Conservation (phyloP, 2,113 vertebrate species). For the Tetraodon nigroviridis region DNA sequence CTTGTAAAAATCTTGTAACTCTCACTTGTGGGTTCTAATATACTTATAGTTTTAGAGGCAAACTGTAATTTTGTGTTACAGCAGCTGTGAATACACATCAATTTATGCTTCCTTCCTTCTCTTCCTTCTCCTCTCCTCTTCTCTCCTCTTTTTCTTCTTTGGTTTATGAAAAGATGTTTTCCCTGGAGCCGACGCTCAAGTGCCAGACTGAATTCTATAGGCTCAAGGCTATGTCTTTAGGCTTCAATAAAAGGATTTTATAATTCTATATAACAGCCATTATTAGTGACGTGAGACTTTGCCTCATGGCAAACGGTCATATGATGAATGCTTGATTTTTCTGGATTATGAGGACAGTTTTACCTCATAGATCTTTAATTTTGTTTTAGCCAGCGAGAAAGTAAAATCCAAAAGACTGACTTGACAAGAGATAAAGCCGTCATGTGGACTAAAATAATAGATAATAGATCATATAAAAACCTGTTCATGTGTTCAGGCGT, state of each 20-base stretch:
- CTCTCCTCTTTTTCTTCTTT: constrained; percentile 16
- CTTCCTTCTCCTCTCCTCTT: constrained; percentile 8
- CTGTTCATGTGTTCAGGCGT: too few relatives aligned
- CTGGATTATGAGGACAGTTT: constrained; percentile 30
- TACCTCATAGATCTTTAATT: background rate
- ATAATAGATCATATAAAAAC: too few relatives aligned
- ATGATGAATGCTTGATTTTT: constrained; percentile 14
- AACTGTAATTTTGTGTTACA: constrained; percentile 41
- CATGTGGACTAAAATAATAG: too few relatives aligned
- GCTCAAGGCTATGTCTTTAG: constrained; percentile 46
- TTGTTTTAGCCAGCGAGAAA: too few relatives aligned
- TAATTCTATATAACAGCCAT: constrained; percentile 57
- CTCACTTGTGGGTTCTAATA: constrained; percentile 37
- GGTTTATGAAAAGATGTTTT: constrained; percentile 46
- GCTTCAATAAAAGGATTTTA: constrained; percentile 50
- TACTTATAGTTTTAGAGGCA: constrained; percentile 32
- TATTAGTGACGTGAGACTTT: constrained; percentile 41
- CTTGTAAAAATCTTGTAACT: background rate
- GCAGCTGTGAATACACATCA: constrained; percentile 42
- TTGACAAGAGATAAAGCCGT: too few relatives aligned
- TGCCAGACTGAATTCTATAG: constrained; percentile 46
- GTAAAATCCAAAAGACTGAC: background rate
- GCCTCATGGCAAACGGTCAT: constrained; percentile 19
- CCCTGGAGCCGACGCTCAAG: constrained; percentile 42
- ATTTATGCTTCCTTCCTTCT: constrained; percentile 16